phyloP scores from a whole-genome alignment of 1,140 invertebrate species.

The Drosophila funebris region DNA sequence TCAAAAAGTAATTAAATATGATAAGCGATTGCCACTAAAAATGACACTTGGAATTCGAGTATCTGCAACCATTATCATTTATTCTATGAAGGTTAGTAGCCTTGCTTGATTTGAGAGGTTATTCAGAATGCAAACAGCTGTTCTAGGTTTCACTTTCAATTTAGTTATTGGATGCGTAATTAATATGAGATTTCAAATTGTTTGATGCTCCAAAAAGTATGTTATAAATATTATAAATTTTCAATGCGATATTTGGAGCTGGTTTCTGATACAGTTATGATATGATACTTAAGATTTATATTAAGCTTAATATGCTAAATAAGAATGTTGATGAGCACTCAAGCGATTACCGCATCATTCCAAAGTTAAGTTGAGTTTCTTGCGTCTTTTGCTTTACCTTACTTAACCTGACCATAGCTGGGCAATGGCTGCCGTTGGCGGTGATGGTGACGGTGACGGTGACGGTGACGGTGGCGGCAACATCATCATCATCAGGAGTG shows the following conservation, averaged over 20 bases:
- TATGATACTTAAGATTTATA: background rate
- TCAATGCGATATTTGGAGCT: background rate
- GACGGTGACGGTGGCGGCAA: conserved; percentile 3
- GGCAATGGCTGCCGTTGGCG: conserved; percentile 4
- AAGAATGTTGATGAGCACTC: background rate
- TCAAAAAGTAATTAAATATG: conserved; percentile 1
- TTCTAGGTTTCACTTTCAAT: background rate
- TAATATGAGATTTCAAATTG: too few species aligned
- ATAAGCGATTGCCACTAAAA: background rate
- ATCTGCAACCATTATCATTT: background rate
- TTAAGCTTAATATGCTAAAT: background rate
- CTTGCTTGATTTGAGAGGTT: background rate
- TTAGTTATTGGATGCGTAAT: background rate
- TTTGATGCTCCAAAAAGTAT: too few species aligned
- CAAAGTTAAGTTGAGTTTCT: conserved; percentile 9
- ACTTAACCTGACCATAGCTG: background rate
- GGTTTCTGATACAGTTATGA: background rate
- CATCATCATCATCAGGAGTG: background rate
- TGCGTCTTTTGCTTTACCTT: background rate
- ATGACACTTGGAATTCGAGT: background rate
- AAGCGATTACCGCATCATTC: conserved; percentile 24
- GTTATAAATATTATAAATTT: too few species aligned
- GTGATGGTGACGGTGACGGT: too few species aligned
- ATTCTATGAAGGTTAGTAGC: background rate
- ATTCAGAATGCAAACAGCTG: background rate